Base-by-base conservation (phyloP, 2,888 invertebrate genomes). In the Pristionchus japonicus region DNA sequence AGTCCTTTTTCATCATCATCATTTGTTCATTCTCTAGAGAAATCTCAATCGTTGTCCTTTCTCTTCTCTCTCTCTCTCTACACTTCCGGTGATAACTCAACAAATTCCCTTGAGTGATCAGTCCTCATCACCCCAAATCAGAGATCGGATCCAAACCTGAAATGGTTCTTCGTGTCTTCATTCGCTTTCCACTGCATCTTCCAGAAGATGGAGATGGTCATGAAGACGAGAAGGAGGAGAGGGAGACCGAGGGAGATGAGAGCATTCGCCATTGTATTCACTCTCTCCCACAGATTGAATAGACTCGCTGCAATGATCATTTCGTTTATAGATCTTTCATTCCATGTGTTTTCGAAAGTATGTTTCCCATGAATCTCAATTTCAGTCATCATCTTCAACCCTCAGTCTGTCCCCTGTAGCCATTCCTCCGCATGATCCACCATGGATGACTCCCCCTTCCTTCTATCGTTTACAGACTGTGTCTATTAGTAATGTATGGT, bases 161-260 rank as follows among this genome's bases (percentile, higher is more conserved):
- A 82, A 47, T 82, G 82, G 31, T 47, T 47, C 37, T 82, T 82
- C 9, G 82, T 82, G 31, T 82, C 49, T 37, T 49, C 49, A 47
- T 49, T 52, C 0, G 82, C 82, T 34, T 52, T 82, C 49, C 47
- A 47, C 34, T 52, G 82, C 34, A 82, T 52, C 52, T 84, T 84
- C 34, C 84, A 84, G 52, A 43, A 86, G n/a, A 93, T 93, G 7
- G 92, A 89, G 13, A 89, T 74, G 52, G 93, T 92, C 93, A 93
- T 93, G 88, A 92, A 92, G 49, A 93, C 89, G 27, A 93, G 89
- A n/a, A 94, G 90, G 40, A 90, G 88, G 88, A 93, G 90, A n/a
- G 93, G 93, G 23, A 93, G 88, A 49, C 93, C 86, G 70, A 93
- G 93, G 27, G 93, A 91, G 13, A 93, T 86, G 13, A 93, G 84